phyloP scores from a whole-genome alignment of 2,797 vertebrate species.

The Tapirus indicus region DNA sequence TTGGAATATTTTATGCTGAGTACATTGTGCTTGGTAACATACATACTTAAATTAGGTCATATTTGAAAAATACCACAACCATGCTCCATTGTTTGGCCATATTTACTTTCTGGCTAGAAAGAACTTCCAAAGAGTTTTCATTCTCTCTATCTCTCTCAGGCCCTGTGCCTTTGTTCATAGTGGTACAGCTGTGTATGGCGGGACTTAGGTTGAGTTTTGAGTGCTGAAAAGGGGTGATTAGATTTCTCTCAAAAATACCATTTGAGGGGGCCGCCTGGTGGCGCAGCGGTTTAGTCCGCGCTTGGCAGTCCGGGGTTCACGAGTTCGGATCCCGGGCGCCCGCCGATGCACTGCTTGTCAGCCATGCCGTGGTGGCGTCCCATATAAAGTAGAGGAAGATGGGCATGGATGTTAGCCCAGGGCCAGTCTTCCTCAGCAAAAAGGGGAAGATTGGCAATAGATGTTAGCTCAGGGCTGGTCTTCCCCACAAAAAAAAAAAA shows the following conservation, averaged over 20 bases:
- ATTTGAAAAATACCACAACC: not conserved
- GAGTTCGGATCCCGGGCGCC: too few species aligned
- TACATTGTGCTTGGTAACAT: not conserved
- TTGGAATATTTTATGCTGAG: not conserved
- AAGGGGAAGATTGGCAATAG: too few species aligned
- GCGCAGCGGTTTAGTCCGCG: too few species aligned
- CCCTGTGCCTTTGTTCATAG: not conserved
- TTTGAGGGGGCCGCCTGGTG: too few species aligned
- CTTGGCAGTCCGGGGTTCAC: too few species aligned
- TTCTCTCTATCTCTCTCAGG: not conserved
- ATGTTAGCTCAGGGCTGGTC: too few species aligned
- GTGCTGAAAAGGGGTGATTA: not conserved
- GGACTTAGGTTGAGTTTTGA: not conserved
- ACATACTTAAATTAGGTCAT: not conserved
- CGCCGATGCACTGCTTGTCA: too few species aligned
- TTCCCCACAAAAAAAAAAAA: too few species aligned
- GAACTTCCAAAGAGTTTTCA: not conserved
- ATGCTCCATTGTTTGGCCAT: not conserved
- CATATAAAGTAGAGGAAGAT: too few species aligned
- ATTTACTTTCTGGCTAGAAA: not conserved
- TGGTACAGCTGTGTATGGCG: not conserved
- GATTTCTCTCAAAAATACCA: constrained; percentile 43
- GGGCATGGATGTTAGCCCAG: too few species aligned
- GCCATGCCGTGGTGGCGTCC: too few species aligned
- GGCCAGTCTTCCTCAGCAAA: too few species aligned